Conservation (phyloP, 2,888 invertebrate species). For the Thymelicus acteon region DNA sequence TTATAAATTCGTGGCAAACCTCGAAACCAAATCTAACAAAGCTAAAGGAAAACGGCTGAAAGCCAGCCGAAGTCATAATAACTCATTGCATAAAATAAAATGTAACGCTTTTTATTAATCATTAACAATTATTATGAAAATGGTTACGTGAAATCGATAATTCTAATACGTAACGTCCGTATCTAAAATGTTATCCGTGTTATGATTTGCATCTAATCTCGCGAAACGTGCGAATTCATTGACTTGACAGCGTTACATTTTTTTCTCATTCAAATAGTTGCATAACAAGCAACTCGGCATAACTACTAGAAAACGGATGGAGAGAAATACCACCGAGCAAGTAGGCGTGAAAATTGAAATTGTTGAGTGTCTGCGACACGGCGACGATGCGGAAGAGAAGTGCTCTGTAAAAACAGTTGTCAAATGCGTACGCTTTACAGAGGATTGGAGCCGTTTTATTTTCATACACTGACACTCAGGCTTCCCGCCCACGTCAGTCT, state of each 20-base stretch:
- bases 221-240: conserved; percentile 16
- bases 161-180: not conserved
- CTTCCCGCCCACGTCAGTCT: no score
- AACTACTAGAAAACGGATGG: conserved; percentile 63
- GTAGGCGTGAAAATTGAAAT: conserved; percentile 67
- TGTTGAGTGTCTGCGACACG: conserved; percentile 54
- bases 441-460: conserved; percentile 13
- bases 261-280: conserved; percentile 45
- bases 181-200: conserved; percentile 32
- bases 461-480: not conserved
- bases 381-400: conserved; percentile 41
- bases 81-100: not conserved
- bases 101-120: not conserved
- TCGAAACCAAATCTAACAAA: no score
- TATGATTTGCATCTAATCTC: conserved; percentile 10
- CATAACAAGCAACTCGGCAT: conserved; percentile 59
- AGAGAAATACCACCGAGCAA: conserved; percentile 62
- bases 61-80: no score
- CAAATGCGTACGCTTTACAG: conserved; percentile 28
- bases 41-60: no score
- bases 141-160: conserved; percentile 17
- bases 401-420: conserved; percentile 35
- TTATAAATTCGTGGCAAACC: no score
- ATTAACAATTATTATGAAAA: not conserved
- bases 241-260: conserved; percentile 5